Evolutionary conservation across 2,797 vertebrate genomes (phyloP), one percentile per base, ranked within the genome.

Genomic region (Cheirogaleus major): DNA sequence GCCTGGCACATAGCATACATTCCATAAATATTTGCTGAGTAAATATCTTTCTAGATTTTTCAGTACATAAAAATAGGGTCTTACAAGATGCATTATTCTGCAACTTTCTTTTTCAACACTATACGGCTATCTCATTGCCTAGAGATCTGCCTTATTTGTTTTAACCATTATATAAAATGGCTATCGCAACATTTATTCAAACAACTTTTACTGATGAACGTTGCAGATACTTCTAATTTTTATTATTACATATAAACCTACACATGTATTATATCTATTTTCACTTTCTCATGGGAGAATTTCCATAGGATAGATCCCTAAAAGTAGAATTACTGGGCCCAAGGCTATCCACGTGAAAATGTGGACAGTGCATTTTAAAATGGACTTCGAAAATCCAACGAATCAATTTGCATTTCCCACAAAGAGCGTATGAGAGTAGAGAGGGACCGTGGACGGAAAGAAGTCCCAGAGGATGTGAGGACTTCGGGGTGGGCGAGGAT

Each of bases 141-240:
- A 55, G 86, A 89, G 15, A 65, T 45, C 72, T 61, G 35, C 41
- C 41, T 82, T 91, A 72, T 32, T 88, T 27, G 50, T 88, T 93
- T 92, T 89, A 94, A 70, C 61, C 73, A 72, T 89, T 96, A 79
- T 14, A 38, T 27, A 73, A 78, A 92, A 78, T 11, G 45, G 11
- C 79, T 63, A 61, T 35, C 61, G n/a, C 41, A 91, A 89, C 38
- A 85, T 89, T 86, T 75, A 80, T 48, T 65, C 86, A 67, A 88
- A 76, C 27, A 65, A 84, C 55, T 52, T 43, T 86, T 65, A 89
- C n/a, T 87, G 32, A 86, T 76, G 35, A 93, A n/a, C 5, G 38
- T 48, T 95, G 30, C 69, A 89, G 35, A 45, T 84, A 79, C 32
- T 93, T 76, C 75, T 93, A 61, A 91, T 79, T 67, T 90, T 85